Conservation (phyloP, 2,888 invertebrate species). For the Zaprionus bogoriensis region DNA sequence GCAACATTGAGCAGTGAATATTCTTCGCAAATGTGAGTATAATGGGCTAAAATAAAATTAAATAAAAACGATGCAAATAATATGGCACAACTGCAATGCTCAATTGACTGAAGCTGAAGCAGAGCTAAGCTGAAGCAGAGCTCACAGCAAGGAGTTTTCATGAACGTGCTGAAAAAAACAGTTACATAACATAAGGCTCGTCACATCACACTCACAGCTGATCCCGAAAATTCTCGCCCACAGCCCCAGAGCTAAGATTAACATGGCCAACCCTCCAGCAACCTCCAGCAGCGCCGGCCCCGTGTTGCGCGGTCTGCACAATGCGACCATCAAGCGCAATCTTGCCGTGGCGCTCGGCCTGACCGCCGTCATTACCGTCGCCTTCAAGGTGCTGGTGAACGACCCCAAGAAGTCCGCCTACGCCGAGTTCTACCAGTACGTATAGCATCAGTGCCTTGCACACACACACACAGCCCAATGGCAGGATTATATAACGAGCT, state of each 20-base stretch:
- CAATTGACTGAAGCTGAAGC: neutral
- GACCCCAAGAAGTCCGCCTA: constrained; percentile 86
- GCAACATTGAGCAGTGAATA: constrained; percentile 26
- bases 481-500: neutral
- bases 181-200: constrained; percentile 71
- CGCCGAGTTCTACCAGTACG: constrained; percentile 90
- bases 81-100: neutral
- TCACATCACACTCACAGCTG: constrained; percentile 1
- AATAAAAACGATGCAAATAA: neutral
- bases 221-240: constrained; percentile 20
- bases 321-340: constrained; percentile 85
- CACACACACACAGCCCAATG: too few relatives aligned
- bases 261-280: constrained; percentile 80
- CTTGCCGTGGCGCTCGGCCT: constrained; percentile 84
- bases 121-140: neutral
- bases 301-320: constrained; percentile 88
- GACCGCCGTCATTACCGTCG: constrained; percentile 81
- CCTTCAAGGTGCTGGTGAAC: constrained; percentile 84
- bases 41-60: neutral
- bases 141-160: neutral
- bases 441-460: neutral
- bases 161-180: constrained; percentile 1
- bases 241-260: constrained; percentile 19
- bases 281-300: constrained; percentile 84
- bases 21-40: constrained; percentile 60